Evolutionary conservation across 2,888 invertebrate species (phyloP).

Genomic region (Sturmia bella): DNA sequence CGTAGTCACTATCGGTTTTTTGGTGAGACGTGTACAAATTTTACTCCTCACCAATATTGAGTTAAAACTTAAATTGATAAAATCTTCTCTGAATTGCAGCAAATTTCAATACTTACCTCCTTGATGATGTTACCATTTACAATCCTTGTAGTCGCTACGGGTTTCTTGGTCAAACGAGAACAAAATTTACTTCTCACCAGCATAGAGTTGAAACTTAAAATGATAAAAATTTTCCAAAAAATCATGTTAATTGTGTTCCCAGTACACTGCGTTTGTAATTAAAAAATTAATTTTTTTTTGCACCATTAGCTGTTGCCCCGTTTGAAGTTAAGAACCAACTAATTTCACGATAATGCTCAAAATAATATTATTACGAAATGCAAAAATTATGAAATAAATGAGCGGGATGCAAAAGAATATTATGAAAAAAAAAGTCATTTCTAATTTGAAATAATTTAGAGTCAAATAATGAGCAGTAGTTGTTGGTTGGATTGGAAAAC

Average conservation of each 20-base stretch:
- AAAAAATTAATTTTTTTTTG: background rate
- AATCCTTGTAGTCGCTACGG: background rate
- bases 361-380: conserved; percentile 40
- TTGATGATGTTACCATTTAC: conserved; percentile 44
- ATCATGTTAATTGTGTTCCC: conserved; percentile 36
- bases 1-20: conserved; percentile 11
- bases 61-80: conserved; percentile 37
- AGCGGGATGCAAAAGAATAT: conserved; percentile 38
- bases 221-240: conserved; percentile 48
- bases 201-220: conserved; percentile 31
- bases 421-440: conserved; percentile 25
- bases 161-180: conserved; percentile 5
- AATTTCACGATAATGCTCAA: conserved; percentile 47
- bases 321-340: conserved; percentile 52
- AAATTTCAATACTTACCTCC: conserved; percentile 22
- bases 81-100: background rate
- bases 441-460: conserved; percentile 60
- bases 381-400: conserved; percentile 38
- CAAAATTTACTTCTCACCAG: conserved; percentile 40
- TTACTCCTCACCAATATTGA: conserved; percentile 29
- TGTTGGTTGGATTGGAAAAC: background rate
- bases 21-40: conserved; percentile 38
- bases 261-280: background rate
- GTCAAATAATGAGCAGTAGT: conserved; percentile 40
- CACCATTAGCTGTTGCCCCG: conserved; percentile 57